phyloP scores from a whole-genome alignment of 1,140 invertebrate genomes.

The Conus betulinus region DNA sequence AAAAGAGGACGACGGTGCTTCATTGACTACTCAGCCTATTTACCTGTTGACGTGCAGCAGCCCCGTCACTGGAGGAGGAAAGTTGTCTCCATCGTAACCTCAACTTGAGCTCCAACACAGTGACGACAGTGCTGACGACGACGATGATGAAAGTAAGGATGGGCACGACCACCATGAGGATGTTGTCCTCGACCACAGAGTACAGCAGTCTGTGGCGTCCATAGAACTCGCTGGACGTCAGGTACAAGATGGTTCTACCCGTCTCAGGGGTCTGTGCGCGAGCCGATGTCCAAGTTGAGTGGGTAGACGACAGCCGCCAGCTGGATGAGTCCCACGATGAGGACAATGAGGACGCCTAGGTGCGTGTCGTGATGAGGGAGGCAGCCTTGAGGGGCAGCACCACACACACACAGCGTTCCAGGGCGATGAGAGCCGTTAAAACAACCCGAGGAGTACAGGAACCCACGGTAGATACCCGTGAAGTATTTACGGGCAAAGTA shows the following conservation, averaged over 20 bases:
- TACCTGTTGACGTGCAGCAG: background rate
- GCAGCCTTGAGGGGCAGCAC: slow-evolving; percentile 6
- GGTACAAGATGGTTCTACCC: background rate
- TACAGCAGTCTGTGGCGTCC: background rate
- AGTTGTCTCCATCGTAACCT: background rate
- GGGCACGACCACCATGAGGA: background rate
- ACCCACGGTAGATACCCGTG: background rate
- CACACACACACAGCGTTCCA: slow-evolving; percentile 21
- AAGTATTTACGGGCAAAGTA: slow-evolving; percentile 19
- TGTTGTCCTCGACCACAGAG: background rate
- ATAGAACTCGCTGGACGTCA: slow-evolving; percentile 7
- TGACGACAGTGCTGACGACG: slow-evolving; percentile 3
- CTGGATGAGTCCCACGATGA: background rate
- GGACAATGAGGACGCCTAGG: background rate
- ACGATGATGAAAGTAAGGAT: background rate
- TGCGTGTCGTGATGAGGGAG: background rate
- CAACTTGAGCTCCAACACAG: slow-evolving; percentile 17
- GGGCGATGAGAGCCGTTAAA: slow-evolving; percentile 16
- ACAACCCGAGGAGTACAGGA: slow-evolving; percentile 13
- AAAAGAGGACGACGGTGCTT: no score
- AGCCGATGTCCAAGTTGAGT: background rate
- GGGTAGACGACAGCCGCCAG: background rate
- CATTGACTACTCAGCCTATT: no score
- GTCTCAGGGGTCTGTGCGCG: slow-evolving; percentile 5
- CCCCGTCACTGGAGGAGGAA: background rate